Evolutionary conservation across 2,113 vertebrate species (phyloP), one percentile per base, ranked within the genome.

Genomic region (Columba livia): DNA sequence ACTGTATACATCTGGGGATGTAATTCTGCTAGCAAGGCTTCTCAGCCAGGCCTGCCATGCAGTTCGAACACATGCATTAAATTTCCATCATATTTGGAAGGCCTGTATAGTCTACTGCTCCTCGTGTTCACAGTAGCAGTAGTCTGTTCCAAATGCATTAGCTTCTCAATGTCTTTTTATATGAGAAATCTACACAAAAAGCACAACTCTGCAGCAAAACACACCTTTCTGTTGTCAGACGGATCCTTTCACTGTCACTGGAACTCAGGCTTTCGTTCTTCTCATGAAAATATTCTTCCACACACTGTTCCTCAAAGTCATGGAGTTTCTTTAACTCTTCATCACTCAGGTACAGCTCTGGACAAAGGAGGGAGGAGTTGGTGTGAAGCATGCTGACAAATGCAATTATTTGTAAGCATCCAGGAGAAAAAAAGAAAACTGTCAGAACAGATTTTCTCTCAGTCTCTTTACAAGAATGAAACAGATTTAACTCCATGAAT

Each of bases 271-370:
- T 95, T 91, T 99, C 97, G 18, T 93, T 98, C 96, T 98, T 99
- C 93, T 99, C 98, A 26, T 98, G 97, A 94, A 99, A 98, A 96
- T 99, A 99, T 12, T 97, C 97, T 87, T 98, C 96, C 16, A 99
- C 98, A 96, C 99, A 99, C 85, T 98, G 98, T 90, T 99, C 99
- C 91, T 99, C 99, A 88, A 99, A 99, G 92, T 99, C 99, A 78
- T 99, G 98, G 34, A 99, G 98, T 66, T 98, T 99, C 96, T 99
- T 99, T 54, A 98, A 93, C 82, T 99, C 99, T 29, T 99, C 98
- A 11, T 97, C 98, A 92, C 98, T 99, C 79, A 99, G 94, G 84
- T 98, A 98, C 44, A 99, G 98, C 86, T 99, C 99, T 99, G 79
- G 71, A 79, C 50, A 97, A 92, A 93, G 31, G 32, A 95, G 16